Base-by-base conservation (phyloP, 2,888 invertebrate genomes). In the Stictocephala bisonia region DNA sequence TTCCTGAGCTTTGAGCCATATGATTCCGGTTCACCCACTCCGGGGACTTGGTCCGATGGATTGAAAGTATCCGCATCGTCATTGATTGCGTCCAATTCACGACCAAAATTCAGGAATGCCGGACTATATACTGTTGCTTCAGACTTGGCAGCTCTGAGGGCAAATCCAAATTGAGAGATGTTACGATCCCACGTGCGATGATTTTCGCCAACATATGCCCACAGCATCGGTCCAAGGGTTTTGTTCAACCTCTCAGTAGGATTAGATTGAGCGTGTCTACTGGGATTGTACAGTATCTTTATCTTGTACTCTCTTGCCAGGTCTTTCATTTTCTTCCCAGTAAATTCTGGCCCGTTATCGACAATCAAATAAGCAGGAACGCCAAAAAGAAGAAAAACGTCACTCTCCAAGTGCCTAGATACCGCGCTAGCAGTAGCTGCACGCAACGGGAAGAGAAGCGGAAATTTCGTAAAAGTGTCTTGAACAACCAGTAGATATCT, bases 401-500 rank as follows among this genome's bases (percentile, higher is more conserved):
- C 27, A n/a, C 58, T 58, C 24, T 70, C 67, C 11, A 67, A 27
- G 3, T 67, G 44, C 24, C 26, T 44, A 15, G 22, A 11, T 22
- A 70, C 31, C 1, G 15, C 20, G 7, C 15, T 18, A 26, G 79
- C 71, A 13, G 80, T 80, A 1, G 79, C 80, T 0, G 56, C 69
- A 7, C 79, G 51, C 6, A 81, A 51, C 0, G 80, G 77, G 18
- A 56, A 50, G 0, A 77, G 41, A 27, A 79, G 75, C 0, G 77
- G 72, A 76, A 77, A 79, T 72, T 79, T 81, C 2, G 79, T 77
- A 68, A 80, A 80, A n/a, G 77, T 75, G 31, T 81, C 81, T 29
- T 79, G 77, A 7, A 80, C 76, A n/a, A 80, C 79, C 7, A 81
- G 41, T 15, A 80, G 67, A 40, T 76, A 79, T 1, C 26, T 67